A percentile compares a stretch with the other conserved stretches of the same genome.
Conservation (phyloP, 2,113 vertebrate genomes). For the Smithornis capensis region DNA sequence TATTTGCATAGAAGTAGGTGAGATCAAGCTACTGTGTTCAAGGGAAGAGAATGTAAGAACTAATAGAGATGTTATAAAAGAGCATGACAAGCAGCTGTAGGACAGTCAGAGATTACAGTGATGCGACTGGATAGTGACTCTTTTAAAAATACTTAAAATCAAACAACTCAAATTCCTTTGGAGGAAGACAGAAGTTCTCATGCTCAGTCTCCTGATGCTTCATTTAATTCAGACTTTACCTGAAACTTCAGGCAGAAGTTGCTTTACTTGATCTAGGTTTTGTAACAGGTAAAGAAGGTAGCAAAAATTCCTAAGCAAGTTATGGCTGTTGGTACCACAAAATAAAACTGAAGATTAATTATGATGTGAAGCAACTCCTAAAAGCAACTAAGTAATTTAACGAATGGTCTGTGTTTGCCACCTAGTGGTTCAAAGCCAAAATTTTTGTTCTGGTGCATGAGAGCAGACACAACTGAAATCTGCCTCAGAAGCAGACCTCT, state of each 20-base stretch:
- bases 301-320: neutral
- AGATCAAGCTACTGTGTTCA: neutral
- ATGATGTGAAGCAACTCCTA: neutral
- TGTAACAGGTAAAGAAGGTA: neutral
- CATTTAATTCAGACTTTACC: neutral
- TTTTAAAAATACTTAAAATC: neutral
- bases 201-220: neutral
- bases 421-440: conserved; percentile 20
- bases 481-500: neutral
- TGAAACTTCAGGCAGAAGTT: neutral
- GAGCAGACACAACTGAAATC: neutral
- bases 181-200: neutral
- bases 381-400: neutral
- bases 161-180: neutral
- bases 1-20: neutral
- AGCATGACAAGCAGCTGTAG: neutral
- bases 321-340: neutral
- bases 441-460: neutral
- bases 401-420: conserved; percentile 22
- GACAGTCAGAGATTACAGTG: neutral
- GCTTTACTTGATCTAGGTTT: neutral
- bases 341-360: neutral
- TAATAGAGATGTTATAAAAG: neutral
- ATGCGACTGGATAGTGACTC: neutral
- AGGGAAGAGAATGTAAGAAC: neutral